These are phyloP conservation scores for Lasioglossum leucozonium DNA, from an alignment of 2,888 invertebrate species.

Conservation along the genomic window DNA sequence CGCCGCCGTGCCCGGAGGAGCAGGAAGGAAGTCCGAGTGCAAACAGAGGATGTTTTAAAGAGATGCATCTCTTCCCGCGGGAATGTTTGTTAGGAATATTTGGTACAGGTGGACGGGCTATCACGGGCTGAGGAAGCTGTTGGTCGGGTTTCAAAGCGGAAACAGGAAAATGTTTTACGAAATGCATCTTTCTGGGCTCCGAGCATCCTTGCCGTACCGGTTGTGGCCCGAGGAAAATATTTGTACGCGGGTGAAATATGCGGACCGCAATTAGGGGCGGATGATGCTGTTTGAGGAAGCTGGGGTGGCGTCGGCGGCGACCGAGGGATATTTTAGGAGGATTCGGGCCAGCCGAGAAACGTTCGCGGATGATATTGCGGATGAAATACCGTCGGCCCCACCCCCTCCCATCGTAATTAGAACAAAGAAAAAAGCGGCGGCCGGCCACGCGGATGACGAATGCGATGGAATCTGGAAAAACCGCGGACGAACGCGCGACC, in stretches of 20 bases:
- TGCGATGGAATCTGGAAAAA: slow-evolving; percentile 3
- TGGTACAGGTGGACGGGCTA: slow-evolving; percentile 1
- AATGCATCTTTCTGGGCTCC: slow-evolving; percentile 19
- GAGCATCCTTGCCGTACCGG: no score
- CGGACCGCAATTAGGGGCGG: slow-evolving; percentile 37
- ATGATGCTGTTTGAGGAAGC: slow-evolving; percentile 22
- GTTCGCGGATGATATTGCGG: slow-evolving; percentile 12
- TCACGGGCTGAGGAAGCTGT: neutral
- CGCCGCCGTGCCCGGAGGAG: neutral
- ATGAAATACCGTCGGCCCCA: neutral
- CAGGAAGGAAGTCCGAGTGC: neutral
- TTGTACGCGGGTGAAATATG: slow-evolving; percentile 35
- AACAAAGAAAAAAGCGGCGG: slow-evolving; percentile 9
- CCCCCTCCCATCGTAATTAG: slow-evolving; percentile 15
- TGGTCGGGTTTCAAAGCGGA: neutral
- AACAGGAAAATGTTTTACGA: slow-evolving; percentile 14
- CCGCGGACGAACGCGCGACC: neutral
- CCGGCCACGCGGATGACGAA: neutral
- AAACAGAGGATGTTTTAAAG: slow-evolving; percentile 10
- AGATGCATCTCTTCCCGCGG: neutral
- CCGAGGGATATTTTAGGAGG: slow-evolving; percentile 9
- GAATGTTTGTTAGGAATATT: slow-evolving; percentile 6
- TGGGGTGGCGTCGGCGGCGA: neutral
- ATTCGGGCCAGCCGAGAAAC: slow-evolving; percentile 2
- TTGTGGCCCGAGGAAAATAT: neutral